phyloP scores from a whole-genome alignment of 2,113 vertebrate genomes.

The Polypterus senegalus region DNA sequence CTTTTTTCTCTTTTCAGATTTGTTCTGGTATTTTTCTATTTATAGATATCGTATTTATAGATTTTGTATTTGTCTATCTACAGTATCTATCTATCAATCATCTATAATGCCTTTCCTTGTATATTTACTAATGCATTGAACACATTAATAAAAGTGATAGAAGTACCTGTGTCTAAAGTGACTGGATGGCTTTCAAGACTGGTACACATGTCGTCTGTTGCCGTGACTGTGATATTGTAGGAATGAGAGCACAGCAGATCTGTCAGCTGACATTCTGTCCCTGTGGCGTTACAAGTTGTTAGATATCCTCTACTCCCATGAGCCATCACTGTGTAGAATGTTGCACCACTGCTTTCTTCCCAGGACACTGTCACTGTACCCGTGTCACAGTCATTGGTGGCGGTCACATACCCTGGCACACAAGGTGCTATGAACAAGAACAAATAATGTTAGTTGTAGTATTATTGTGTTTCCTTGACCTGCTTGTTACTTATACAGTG shows the following conservation, averaged over 20 bases:
- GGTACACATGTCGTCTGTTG: conserved; percentile 31
- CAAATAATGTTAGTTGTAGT: background rate
- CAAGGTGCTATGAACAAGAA: conserved; percentile 17
- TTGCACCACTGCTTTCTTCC: conserved; percentile 43
- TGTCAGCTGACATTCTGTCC: conserved; percentile 30
- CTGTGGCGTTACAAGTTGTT: conserved; percentile 28
- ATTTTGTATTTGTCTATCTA: too few species aligned
- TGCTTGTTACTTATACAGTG: too few species aligned
- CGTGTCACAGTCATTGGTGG: conserved; percentile 31
- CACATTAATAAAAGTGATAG: too few species aligned
- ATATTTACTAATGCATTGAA: too few species aligned
- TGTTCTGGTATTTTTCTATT: too few species aligned
- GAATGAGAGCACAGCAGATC: conserved; percentile 40
- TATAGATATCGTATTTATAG: too few species aligned
- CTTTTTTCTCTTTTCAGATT: too few species aligned
- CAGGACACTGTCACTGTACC: conserved; percentile 39
- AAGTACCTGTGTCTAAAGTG: conserved; percentile 10
- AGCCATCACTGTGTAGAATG: conserved; percentile 33
- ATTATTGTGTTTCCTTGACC: too few species aligned
- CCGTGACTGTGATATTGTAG: conserved; percentile 43
- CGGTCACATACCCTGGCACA: conserved; percentile 10
- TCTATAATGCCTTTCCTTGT: too few species aligned
- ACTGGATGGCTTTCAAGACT: conserved; percentile 27
- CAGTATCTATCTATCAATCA: too few species aligned
- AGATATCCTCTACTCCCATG: conserved; percentile 31